Conservation (phyloP, 2,797 vertebrate species). For the Crenuchus spilurus region DNA sequence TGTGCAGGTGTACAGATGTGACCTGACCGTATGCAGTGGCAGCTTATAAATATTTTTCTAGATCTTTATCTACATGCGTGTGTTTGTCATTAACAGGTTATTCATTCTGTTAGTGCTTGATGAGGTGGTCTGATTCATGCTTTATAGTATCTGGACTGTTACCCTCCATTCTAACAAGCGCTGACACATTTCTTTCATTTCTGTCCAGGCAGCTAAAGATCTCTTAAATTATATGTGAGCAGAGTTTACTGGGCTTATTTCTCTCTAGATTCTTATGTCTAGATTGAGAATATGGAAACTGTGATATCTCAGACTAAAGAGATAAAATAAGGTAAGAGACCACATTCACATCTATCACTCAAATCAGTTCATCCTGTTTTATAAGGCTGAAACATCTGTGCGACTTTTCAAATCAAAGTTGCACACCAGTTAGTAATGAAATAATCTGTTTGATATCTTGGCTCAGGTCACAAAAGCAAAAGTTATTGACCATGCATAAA, state of each 20-base stretch:
- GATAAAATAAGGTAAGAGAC: not conserved
- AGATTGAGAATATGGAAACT: conserved; percentile 31
- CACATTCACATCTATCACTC: conserved; percentile 11
- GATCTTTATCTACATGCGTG: not conserved
- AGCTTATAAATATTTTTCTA: conserved; percentile 33
- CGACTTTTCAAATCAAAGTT: too few relatives aligned
- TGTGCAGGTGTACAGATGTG: not conserved
- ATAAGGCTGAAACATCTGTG: too few relatives aligned
- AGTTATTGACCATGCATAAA: too few relatives aligned
- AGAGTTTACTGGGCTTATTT: conserved; percentile 47
- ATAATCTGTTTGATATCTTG: too few relatives aligned
- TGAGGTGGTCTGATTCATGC: conserved; percentile 28
- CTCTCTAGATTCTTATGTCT: too few relatives aligned
- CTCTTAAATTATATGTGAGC: conserved; percentile 62
- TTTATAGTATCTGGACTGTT: conserved; percentile 62
- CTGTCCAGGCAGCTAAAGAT: conserved; percentile 65
- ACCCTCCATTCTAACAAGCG: conserved; percentile 60
- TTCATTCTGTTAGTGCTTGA: conserved; percentile 9
- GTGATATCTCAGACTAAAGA: not conserved
- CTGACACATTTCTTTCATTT: conserved; percentile 69
- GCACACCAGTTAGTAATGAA: too few relatives aligned
- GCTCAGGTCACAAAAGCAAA: too few relatives aligned
- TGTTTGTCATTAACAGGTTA: conserved; percentile 11
- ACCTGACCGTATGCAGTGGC: not conserved
- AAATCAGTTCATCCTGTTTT: too few relatives aligned